These are phyloP conservation scores for Tenthredo amoena DNA, from an alignment of 2,888 invertebrate genomes.

Conservation along the genomic window DNA sequence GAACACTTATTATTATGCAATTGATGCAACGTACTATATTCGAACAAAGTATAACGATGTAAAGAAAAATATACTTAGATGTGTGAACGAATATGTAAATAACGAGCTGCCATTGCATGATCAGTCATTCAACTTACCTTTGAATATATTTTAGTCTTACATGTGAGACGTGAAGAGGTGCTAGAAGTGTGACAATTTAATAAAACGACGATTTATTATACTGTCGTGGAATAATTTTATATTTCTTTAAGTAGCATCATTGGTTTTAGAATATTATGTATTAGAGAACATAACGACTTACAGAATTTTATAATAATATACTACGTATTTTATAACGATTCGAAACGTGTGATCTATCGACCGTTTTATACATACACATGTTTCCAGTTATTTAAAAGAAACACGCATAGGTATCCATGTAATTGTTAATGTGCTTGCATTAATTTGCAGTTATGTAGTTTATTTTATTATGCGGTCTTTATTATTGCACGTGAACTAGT, in stretches of 20 bases:
- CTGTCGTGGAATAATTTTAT: conserved; percentile 68
- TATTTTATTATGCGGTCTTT: background rate
- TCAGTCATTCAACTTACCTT: background rate
- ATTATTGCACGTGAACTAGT: background rate
- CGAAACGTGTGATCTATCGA: background rate
- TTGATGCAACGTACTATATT: too few relatives aligned
- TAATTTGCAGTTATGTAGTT: background rate
- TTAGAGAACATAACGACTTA: conserved; percentile 61
- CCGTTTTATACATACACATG: background rate
- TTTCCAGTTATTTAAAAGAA: background rate
- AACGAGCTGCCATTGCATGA: background rate
- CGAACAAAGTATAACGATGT: too few relatives aligned
- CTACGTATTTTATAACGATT: background rate
- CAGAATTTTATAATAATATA: conserved; percentile 53
- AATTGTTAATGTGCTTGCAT: background rate
- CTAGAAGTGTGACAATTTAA: background rate
- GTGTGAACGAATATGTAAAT: background rate
- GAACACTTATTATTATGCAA: too few relatives aligned
- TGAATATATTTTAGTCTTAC: background rate
- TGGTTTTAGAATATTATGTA: conserved; percentile 56
- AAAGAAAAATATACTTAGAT: background rate
- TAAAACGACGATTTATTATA: conserved; percentile 3
- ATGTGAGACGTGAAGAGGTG: background rate
- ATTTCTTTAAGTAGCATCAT: conserved; percentile 60
- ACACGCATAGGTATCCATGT: background rate